phyloP scores from a whole-genome alignment of 2,113 vertebrate genomes.

The Girardinichthys multiradiatus region DNA sequence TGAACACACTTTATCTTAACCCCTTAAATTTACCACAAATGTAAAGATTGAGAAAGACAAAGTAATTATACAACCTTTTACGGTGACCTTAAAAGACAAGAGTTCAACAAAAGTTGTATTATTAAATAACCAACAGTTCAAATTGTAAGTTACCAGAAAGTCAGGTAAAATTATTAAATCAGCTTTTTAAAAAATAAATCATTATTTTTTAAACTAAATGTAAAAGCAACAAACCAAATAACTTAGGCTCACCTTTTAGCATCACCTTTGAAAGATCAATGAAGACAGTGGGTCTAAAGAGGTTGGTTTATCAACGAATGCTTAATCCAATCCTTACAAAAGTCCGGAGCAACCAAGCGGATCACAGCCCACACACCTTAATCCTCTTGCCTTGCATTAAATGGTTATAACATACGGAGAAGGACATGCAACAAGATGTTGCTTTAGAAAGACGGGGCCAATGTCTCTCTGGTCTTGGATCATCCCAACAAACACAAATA shows the following conservation, averaged over 20 bases:
- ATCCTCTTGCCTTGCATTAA: constrained; percentile 16
- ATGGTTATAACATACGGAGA: constrained; percentile 8
- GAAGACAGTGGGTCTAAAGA: neutral
- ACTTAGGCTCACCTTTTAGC: neutral
- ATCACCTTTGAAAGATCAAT: neutral
- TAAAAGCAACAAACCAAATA: neutral
- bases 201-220: neutral
- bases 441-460: constrained; percentile 25
- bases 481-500: constrained; percentile 14
- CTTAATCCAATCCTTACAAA: constrained; percentile 31
- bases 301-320: neutral
- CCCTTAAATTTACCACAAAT: neutral
- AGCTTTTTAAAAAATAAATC: too few relatives aligned
- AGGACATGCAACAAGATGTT: constrained; percentile 28
- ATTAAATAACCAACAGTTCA: neutral
- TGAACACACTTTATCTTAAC: too few relatives aligned
- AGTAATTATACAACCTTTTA: constrained; percentile 1
- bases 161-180: too few relatives aligned
- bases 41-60: neutral
- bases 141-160: neutral
- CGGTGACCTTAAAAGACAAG: neutral
- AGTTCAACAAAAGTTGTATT: neutral
- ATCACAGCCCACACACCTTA: constrained; percentile 31
- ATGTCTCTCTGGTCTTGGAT: constrained; percentile 14
- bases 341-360: constrained; percentile 24